Percentiles rank a stretch among this genome's conserved stretches.
phyloP scores from a whole-genome alignment of 2,113 vertebrate genomes.

The Chloroceryle aenea region DNA sequence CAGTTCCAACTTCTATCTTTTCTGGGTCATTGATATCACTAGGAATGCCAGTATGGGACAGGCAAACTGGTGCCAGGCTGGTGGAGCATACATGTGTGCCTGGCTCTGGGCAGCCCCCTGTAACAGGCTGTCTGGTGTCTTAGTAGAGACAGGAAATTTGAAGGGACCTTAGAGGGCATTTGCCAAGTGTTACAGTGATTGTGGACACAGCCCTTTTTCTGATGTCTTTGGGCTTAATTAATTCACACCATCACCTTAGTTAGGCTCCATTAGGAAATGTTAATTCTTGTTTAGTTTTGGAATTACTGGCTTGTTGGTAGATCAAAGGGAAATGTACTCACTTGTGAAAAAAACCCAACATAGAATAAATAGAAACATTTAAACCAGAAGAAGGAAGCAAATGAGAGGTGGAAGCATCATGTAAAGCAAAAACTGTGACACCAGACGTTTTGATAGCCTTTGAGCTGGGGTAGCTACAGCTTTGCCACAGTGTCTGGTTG shows the following conservation, averaged over 20 bases:
- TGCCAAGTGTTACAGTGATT: neutral
- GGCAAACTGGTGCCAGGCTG: neutral
- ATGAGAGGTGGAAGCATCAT: neutral
- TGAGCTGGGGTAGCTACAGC: neutral
- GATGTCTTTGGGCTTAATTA: neutral
- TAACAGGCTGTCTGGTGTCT: neutral
- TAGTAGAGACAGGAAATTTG: neutral
- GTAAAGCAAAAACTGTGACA: neutral
- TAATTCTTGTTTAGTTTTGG: neutral
- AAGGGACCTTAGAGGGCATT: neutral
- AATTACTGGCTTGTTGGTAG: neutral
- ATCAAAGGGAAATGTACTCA: neutral
- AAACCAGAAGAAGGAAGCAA: neutral
- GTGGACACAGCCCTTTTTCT: neutral
- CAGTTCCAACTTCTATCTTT: no score
- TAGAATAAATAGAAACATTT: neutral
- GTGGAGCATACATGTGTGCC: neutral
- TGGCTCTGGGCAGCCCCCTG: neutral
- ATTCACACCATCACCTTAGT: neutral
- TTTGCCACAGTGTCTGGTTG: neutral
- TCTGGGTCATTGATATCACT: neutral
- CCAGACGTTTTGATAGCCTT: fast-evolving
- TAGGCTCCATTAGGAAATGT: neutral
- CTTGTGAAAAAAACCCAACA: neutral
- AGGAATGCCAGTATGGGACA: neutral